Evolutionary conservation across 1,140 invertebrate genomes (phyloP).

Genomic region (Drosophila obscura): DNA sequence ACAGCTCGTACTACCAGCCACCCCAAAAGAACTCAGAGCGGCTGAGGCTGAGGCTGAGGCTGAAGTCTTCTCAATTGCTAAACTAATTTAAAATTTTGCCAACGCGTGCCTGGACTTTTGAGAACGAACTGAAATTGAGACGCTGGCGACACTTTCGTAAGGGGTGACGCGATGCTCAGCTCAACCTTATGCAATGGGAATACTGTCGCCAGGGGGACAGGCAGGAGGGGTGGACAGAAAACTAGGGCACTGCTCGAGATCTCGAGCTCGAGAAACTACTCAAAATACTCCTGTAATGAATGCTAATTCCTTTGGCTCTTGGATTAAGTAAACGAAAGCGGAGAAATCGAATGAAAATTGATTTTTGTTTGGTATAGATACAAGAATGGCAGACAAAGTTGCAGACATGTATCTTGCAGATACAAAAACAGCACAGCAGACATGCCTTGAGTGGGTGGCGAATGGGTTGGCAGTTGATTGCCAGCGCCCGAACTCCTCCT

Average conservation of each 20-base stretch:
- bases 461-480: constrained; percentile 50
- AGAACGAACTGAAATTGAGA: constrained; percentile 57
- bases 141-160: constrained; percentile 28
- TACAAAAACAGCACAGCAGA: constrained; percentile 18
- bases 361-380: constrained; percentile 44
- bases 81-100: constrained; percentile 77
- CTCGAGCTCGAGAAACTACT: constrained; percentile 5
- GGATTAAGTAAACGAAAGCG: constrained; percentile 52
- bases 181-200: constrained; percentile 50
- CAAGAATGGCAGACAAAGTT: constrained; percentile 60
- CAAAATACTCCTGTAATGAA: constrained; percentile 62
- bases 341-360: constrained; percentile 70
- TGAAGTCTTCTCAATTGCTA: constrained; percentile 65
- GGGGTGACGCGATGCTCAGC: background rate
- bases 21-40: background rate
- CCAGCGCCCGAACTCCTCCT: constrained; percentile 25
- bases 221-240: constrained; percentile 2
- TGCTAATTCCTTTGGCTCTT: constrained; percentile 63
- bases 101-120: constrained; percentile 56
- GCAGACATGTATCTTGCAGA: constrained; percentile 66
- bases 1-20: background rate
- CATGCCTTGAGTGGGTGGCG: constrained; percentile 19
- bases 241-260: constrained; percentile 41
- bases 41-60: constrained; percentile 46
- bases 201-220: constrained; percentile 9